These are phyloP conservation scores for Bicyclus anynana DNA, from an alignment of 1,140 invertebrate genomes.

Conservation along the genomic window DNA sequence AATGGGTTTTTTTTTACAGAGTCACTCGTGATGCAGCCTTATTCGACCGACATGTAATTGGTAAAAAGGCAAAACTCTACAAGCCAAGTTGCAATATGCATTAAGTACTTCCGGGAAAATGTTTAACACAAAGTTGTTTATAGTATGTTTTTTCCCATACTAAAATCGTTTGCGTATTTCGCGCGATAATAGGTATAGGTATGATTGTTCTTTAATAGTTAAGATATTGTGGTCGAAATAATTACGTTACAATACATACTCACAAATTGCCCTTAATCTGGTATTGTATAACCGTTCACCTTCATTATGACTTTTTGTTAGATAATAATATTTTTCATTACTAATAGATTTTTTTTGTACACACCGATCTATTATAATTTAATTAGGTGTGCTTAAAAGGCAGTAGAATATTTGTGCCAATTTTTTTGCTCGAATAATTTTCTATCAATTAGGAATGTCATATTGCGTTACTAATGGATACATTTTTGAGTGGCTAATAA, in stretches of 20 bases:
- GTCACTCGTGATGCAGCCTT: constrained; percentile 18
- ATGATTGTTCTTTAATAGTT: constrained; percentile 14
- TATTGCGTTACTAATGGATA: constrained; percentile 3
- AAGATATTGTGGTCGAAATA: constrained; percentile 16
- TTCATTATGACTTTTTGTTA: constrained; percentile 1
- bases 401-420: constrained; percentile 2
- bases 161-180: constrained; percentile 4
- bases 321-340: constrained; percentile 5
- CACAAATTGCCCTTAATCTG: constrained; percentile 21
- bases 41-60: constrained; percentile 27
- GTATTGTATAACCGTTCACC: constrained; percentile 10
- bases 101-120: constrained; percentile 27
- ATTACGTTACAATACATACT: constrained; percentile 11
- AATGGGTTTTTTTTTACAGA: constrained; percentile 37
- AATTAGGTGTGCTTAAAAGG: background rate
- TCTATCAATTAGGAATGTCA: constrained; percentile 4
- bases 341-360: constrained; percentile 3
- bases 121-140: constrained; percentile 14
- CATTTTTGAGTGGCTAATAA: constrained; percentile 2
- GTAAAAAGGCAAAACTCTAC: constrained; percentile 27
- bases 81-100: constrained; percentile 21
- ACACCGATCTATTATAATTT: background rate
- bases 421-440: background rate
- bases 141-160: constrained; percentile 1
- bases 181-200: background rate